Percentiles rank a stretch among this genome's conserved stretches.
These are phyloP conservation scores for Coracopsis vasa DNA, from an alignment of 2,113 vertebrate species.

Conservation along the genomic window DNA sequence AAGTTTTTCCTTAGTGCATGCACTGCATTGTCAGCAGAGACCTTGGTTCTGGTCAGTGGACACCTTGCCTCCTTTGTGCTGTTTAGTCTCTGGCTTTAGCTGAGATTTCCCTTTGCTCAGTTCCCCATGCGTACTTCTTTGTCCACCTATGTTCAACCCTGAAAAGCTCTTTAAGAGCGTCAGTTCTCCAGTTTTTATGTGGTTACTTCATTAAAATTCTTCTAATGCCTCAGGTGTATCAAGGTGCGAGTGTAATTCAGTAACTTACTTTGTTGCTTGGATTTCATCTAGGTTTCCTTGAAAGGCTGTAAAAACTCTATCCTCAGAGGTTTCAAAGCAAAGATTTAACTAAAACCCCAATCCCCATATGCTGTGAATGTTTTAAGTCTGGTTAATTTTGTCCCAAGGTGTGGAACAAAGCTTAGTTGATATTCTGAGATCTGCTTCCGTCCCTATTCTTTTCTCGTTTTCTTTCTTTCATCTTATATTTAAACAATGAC, in stretches of 20 bases:
- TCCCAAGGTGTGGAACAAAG: background rate
- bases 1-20: background rate
- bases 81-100: background rate
- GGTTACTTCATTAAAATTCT: background rate
- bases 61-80: background rate
- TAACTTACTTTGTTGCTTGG: background rate
- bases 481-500: background rate
- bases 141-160: background rate
- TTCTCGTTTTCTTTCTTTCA: background rate
- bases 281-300: background rate
- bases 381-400: background rate
- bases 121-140: background rate
- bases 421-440: background rate
- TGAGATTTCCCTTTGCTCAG: background rate
- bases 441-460: background rate
- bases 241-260: background rate
- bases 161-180: background rate
- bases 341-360: background rate
- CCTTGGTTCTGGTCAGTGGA: background rate
- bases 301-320: background rate
- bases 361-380: background rate
- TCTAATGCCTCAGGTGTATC: background rate
- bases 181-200: background rate
- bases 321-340: background rate
- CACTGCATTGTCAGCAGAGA: rapidly evolving